phyloP scores from a whole-genome alignment of 2,888 invertebrate genomes.

The Mermis nigrescens region DNA sequence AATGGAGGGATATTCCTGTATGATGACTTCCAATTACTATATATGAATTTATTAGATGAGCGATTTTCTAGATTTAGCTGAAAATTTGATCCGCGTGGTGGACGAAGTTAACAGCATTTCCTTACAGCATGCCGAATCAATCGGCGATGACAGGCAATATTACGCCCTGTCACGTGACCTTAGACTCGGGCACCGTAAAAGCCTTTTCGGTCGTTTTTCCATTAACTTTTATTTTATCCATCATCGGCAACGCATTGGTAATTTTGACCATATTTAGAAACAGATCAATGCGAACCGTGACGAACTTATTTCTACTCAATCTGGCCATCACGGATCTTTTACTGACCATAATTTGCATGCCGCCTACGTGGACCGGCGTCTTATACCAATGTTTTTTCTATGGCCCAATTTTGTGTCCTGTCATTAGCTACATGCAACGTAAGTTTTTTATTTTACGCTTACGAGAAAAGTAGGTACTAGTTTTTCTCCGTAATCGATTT shows the following conservation, averaged over 20 bases:
- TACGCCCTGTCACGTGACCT: too few species aligned
- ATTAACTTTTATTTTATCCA: slow-evolving; percentile 29
- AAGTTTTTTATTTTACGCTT: too few species aligned
- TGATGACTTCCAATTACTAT: too few species aligned
- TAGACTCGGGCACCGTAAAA: background rate
- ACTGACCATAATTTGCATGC: slow-evolving; percentile 61
- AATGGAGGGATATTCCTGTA: too few species aligned
- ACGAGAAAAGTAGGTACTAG: too few species aligned
- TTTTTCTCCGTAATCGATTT: too few species aligned
- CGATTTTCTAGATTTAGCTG: too few species aligned
- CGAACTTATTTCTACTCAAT: slow-evolving; percentile 40
- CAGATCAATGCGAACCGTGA: slow-evolving; percentile 39
- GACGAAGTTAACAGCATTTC: too few species aligned
- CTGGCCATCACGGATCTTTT: slow-evolving; percentile 51
- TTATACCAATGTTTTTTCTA: slow-evolving; percentile 51
- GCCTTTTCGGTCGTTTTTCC: slow-evolving; percentile 23
- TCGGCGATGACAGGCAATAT: too few species aligned
- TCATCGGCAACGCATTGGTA: slow-evolving; percentile 34
- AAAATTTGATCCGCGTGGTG: too few species aligned
- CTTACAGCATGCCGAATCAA: too few species aligned
- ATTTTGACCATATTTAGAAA: slow-evolving; percentile 38
- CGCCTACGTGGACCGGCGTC: slow-evolving; percentile 50
- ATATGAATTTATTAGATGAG: too few species aligned
- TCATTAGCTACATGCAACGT: slow-evolving; percentile 57
- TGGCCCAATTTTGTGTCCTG: slow-evolving; percentile 51